These are phyloP conservation scores for Coregonus ussuriensis DNA, from an alignment of 2,797 vertebrate species.

Conservation along the genomic window DNA sequence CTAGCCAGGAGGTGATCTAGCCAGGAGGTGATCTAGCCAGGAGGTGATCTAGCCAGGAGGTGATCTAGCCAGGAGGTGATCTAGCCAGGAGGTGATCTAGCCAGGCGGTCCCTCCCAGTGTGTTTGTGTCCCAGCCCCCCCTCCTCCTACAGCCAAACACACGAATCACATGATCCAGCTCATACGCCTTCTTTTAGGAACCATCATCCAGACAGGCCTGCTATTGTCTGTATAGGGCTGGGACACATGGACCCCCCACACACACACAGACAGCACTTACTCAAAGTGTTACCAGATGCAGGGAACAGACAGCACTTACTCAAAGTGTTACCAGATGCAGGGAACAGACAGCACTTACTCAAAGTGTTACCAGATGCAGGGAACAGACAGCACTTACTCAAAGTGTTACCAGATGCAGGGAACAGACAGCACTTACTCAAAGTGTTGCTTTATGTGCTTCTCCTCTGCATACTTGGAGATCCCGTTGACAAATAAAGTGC, in stretches of 20 bases:
- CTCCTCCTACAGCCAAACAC: constrained; percentile 41
- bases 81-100: not conserved
- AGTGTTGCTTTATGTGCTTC: constrained; percentile 92
- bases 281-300: too few species aligned
- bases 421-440: constrained; percentile 84
- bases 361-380: too few species aligned
- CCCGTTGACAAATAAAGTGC: constrained; percentile 94
- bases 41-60: too few species aligned
- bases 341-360: too few species aligned
- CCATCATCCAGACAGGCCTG: constrained; percentile 59
- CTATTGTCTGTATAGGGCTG: constrained; percentile 47
- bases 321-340: too few species aligned
- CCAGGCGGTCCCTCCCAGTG: too few species aligned
- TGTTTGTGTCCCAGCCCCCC: too few species aligned
- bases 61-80: too few species aligned
- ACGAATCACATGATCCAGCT: constrained; percentile 62
- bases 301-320: too few species aligned
- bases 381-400: not conserved
- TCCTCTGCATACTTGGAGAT: constrained; percentile 93
- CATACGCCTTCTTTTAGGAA: constrained; percentile 64
- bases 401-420: not conserved
- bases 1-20: too few species aligned
- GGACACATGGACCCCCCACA: constrained; percentile 28
- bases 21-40: too few species aligned
- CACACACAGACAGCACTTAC: too few species aligned